Conservation (phyloP, 2,888 invertebrate species). For the Gastrophysa polygoni region DNA sequence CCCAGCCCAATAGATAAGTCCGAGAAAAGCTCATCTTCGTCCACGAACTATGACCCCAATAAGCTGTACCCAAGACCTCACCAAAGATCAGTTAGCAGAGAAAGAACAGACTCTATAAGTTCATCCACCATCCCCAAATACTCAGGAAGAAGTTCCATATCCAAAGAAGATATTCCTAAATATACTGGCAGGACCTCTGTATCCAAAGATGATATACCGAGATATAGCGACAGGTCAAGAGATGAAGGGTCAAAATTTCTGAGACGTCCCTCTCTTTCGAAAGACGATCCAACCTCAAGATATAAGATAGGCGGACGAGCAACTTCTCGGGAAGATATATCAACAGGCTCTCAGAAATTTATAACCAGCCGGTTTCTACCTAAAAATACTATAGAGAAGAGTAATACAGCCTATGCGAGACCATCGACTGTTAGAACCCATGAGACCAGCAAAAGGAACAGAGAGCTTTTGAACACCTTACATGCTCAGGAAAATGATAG, state of each 20-base stretch:
- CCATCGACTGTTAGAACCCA: conserved; percentile 50
- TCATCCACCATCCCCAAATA: conserved; percentile 48
- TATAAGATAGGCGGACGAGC: conserved; percentile 38
- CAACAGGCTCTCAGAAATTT: conserved; percentile 52
- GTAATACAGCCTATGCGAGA: conserved; percentile 55
- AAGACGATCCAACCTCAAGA: conserved; percentile 39
- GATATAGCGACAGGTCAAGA: conserved; percentile 32
- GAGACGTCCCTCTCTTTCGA: conserved; percentile 31
- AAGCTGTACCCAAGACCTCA: conserved; percentile 62
- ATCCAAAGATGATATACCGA: conserved; percentile 40
- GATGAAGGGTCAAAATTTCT: conserved; percentile 41
- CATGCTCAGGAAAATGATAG: conserved; percentile 51
- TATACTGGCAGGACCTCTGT: conserved; percentile 39
- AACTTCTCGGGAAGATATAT: conserved; percentile 52
- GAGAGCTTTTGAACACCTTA: conserved; percentile 53
- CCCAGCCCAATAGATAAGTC: conserved; percentile 61
- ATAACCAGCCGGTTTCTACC: conserved; percentile 57
- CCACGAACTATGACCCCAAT: conserved; percentile 59
- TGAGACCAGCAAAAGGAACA: conserved; percentile 55
- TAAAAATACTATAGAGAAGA: conserved; percentile 57
- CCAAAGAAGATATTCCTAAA: conserved; percentile 40
- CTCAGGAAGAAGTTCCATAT: conserved; percentile 39
- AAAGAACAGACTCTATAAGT: conserved; percentile 48
- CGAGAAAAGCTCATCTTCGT: conserved; percentile 58
- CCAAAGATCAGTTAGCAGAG: conserved; percentile 51